Conservation (phyloP, 1,140 invertebrate genomes). For the Melanaphis sacchari region DNA sequence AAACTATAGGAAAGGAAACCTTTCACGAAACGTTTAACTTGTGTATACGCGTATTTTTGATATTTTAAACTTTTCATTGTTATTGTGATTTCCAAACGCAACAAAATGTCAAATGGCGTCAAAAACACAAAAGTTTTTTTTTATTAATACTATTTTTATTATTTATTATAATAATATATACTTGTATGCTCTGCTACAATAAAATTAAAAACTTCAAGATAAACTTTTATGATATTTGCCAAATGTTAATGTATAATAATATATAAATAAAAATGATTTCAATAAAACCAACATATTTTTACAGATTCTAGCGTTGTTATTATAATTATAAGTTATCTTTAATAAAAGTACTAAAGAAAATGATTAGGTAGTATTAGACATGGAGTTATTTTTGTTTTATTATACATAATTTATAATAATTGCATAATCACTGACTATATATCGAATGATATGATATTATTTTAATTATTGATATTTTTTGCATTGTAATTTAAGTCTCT, state of each 20-base stretch:
- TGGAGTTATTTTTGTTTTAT: not conserved
- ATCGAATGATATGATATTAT: not conserved
- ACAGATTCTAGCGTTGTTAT: not conserved
- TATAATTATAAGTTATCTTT: not conserved
- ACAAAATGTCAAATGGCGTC: not conserved
- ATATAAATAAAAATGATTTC: not conserved
- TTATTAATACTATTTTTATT: not conserved
- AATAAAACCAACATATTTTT: not conserved
- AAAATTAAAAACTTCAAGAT: not conserved
- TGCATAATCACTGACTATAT: not conserved
- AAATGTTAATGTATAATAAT: not conserved
- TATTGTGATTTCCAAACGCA: not conserved
- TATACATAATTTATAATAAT: not conserved
- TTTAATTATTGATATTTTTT: not conserved
- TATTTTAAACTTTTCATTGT: not conserved
- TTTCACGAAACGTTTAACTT: constrained; percentile 17
- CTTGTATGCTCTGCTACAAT: not conserved
- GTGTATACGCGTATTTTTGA: not conserved
- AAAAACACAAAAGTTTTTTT: constrained; percentile 14
- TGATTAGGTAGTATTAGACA: not conserved
- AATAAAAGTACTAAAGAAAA: not conserved
- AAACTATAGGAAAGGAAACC: not conserved
- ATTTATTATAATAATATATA: not conserved
- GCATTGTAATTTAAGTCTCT: no score
- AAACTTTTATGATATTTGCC: not conserved